Conservation (phyloP, 2,888 invertebrate species). For the Arenicola marina region DNA sequence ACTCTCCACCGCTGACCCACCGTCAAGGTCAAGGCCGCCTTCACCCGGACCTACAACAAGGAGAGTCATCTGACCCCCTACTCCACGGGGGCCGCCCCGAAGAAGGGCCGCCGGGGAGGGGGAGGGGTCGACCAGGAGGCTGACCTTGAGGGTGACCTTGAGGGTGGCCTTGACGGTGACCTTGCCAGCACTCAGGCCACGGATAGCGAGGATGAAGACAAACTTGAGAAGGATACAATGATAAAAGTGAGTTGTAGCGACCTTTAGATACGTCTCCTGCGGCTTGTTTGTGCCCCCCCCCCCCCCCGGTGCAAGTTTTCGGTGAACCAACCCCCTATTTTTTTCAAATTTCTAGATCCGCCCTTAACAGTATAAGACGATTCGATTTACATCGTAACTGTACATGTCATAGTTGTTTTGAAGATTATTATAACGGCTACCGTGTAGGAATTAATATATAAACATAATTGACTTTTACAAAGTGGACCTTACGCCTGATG, state of each 20-base stretch:
- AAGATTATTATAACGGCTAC: too few species aligned
- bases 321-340: too few species aligned
- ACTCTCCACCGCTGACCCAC: too few species aligned
- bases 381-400: too few species aligned
- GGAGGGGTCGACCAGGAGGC: slow-evolving; percentile 51
- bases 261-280: background rate
- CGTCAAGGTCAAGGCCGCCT: slow-evolving; percentile 92
- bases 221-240: slow-evolving; percentile 29
- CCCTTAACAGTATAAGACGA: too few species aligned
- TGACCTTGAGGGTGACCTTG: slow-evolving; percentile 55
- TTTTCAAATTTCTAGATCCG: background rate
- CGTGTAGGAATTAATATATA: too few species aligned
- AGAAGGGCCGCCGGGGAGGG: slow-evolving; percentile 64
- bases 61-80: slow-evolving; percentile 78
- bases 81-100: slow-evolving; percentile 68
- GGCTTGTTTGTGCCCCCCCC: too few species aligned
- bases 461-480: too few species aligned
- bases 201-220: slow-evolving; percentile 57
- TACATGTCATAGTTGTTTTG: too few species aligned
- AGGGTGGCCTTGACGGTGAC: slow-evolving; percentile 24
- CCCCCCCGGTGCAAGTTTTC: too few species aligned
- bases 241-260: slow-evolving; percentile 24
- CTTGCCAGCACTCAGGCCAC: too few species aligned
- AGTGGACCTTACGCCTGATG: too few species aligned
- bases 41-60: slow-evolving; percentile 93